Evolutionary conservation across 2,113 vertebrate species (phyloP).

Genomic region (Elephantulus edwardii): DNA sequence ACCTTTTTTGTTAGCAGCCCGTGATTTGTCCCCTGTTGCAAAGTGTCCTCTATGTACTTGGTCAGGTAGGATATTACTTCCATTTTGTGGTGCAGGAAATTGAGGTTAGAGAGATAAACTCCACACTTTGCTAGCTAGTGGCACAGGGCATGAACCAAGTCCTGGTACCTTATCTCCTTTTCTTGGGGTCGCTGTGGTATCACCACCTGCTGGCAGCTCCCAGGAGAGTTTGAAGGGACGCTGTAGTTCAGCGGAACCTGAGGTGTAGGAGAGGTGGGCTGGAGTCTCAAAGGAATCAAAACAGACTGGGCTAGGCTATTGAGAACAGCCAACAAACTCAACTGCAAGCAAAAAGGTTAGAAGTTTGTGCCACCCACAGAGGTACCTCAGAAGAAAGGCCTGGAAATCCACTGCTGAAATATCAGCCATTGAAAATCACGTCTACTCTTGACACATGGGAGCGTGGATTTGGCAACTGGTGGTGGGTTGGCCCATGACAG

Average conservation of each 20-base stretch:
- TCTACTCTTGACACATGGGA: neutral
- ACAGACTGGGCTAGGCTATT: neutral
- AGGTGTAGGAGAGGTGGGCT: neutral
- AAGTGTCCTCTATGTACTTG: neutral
- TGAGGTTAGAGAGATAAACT: neutral
- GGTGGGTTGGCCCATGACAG: neutral
- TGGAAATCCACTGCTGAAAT: neutral
- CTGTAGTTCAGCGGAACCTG: neutral
- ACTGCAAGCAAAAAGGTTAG: neutral
- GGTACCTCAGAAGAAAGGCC: neutral
- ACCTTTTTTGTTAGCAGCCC: too few relatives aligned
- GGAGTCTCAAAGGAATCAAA: neutral
- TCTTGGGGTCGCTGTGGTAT: neutral
- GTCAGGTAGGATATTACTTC: neutral
- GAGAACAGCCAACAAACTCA: neutral
- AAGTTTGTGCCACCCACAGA: neutral
- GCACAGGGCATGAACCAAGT: neutral
- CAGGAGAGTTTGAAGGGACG: neutral
- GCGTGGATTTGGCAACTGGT: neutral
- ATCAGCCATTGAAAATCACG: neutral
- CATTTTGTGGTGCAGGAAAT: too few relatives aligned
- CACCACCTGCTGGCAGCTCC: neutral
- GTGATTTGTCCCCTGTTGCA: neutral
- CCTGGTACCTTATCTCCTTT: neutral
- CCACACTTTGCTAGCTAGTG: too few relatives aligned